phyloP scores from a whole-genome alignment of 2,888 invertebrate genomes.

The Cephus sareptanus region DNA sequence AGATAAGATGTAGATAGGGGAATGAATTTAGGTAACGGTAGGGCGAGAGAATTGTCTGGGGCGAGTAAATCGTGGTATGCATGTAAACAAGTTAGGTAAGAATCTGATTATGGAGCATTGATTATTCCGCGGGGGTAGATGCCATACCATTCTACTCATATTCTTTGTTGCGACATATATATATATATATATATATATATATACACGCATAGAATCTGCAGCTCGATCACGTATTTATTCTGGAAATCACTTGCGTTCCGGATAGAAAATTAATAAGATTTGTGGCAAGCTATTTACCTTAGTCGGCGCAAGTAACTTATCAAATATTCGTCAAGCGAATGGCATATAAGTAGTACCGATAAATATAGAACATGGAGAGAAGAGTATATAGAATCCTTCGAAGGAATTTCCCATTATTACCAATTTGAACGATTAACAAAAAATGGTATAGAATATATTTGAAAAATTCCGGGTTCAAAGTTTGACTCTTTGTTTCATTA shows the following conservation, averaged over 20 bases:
- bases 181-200: constrained; percentile 11
- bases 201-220: constrained; percentile 1
- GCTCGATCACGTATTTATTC: constrained; percentile 16
- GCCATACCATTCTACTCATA: too few species aligned
- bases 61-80: constrained; percentile 18
- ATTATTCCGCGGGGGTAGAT: constrained; percentile 18
- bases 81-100: constrained; percentile 22
- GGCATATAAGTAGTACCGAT: too few species aligned
- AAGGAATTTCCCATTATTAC: too few species aligned
- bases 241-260: constrained; percentile 1
- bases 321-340: background rate
- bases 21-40: constrained; percentile 22
- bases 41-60: background rate
- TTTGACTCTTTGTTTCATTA: too few species aligned
- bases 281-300: constrained; percentile 10
- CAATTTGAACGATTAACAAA: too few species aligned
- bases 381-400: too few species aligned
- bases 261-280: constrained; percentile 18
- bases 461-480: too few species aligned
- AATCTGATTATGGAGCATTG: constrained; percentile 22
- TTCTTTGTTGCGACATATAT: constrained; percentile 5
- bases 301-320: background rate
- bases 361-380: too few species aligned
- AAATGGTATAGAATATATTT: too few species aligned
- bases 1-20: constrained; percentile 23